Conservation (phyloP, 2,113 vertebrate genomes). For the Thymallus thymallus region DNA sequence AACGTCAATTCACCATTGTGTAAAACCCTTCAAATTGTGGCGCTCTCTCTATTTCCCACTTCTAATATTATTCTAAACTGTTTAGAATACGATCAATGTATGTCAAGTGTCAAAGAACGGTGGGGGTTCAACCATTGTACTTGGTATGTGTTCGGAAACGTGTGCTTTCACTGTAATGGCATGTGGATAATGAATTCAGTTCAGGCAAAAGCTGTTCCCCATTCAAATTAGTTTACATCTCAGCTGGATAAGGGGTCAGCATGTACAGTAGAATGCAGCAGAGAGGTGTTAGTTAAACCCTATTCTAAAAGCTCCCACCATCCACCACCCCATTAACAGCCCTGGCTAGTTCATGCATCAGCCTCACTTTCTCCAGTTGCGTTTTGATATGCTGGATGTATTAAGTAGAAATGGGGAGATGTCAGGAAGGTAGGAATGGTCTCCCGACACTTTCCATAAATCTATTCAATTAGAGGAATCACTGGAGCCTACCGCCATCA, state of each 20-base stretch:
- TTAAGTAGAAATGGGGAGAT: constrained; percentile 12
- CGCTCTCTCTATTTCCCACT: background rate
- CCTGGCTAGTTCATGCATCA: constrained; percentile 22
- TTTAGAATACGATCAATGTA: constrained; percentile 21
- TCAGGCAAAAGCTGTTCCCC: constrained; percentile 19
- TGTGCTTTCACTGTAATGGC: constrained; percentile 7
- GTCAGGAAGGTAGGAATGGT: background rate
- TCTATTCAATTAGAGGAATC: background rate
- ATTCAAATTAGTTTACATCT: constrained; percentile 19
- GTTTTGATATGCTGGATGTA: constrained; percentile 4
- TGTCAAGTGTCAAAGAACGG: constrained; percentile 30
- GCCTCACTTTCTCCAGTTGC: background rate
- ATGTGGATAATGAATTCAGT: constrained; percentile 30
- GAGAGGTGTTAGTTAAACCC: background rate
- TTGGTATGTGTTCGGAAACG: constrained; percentile 26
- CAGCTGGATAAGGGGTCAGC: no score
- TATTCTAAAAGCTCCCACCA: constrained; percentile 20
- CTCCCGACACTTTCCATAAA: constrained; percentile 12
- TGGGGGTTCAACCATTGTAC: constrained; percentile 23
- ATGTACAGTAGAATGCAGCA: no score
- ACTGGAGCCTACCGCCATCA: constrained; percentile 18
- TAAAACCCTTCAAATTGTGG: constrained; percentile 4
- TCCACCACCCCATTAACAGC: background rate
- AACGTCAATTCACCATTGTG: constrained; percentile 26
- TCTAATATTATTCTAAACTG: background rate